These are phyloP conservation scores for Tholera decimalis DNA, from an alignment of 2,888 invertebrate species.

Conservation along the genomic window DNA sequence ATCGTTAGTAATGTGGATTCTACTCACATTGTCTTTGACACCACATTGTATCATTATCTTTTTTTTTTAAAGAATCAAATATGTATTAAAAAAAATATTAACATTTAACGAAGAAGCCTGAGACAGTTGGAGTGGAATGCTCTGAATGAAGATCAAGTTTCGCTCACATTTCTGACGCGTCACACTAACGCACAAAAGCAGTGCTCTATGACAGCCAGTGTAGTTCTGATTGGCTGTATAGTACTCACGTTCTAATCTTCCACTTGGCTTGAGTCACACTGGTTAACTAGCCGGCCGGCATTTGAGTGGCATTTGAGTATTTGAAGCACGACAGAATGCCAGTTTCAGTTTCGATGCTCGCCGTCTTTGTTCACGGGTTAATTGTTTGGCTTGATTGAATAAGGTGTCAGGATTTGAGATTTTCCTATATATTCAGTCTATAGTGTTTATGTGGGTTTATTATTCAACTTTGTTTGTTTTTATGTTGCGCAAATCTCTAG, in stretches of 20 bases:
- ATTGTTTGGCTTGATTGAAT: slow-evolving; percentile 5
- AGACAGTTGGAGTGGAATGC: no score
- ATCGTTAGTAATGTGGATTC: no score
- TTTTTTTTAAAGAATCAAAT: no score
- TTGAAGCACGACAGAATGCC: slow-evolving; percentile 23
- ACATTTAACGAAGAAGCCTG: no score
- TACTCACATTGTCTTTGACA: no score
- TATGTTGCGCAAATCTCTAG: no score
- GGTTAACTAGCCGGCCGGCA: slow-evolving; percentile 12
- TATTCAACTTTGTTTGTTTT: no score
- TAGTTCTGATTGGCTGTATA: slow-evolving; percentile 34
- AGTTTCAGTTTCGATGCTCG: slow-evolving; percentile 9
- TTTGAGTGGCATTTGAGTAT: slow-evolving; percentile 36
- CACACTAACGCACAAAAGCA: slow-evolving; percentile 12
- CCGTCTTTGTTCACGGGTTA: slow-evolving; percentile 13
- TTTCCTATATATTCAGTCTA: not conserved
- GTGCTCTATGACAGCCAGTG: not conserved
- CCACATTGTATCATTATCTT: no score
- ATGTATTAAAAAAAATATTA: no score
- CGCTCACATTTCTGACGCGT: not conserved
- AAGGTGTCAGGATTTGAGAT: not conserved
- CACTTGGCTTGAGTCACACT: slow-evolving; percentile 31
- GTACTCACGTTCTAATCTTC: slow-evolving; percentile 40
- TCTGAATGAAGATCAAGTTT: not conserved
- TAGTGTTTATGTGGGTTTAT: no score